Base-by-base conservation (phyloP, 2,888 invertebrate genomes). In the Lasioglossum marginatum region DNA sequence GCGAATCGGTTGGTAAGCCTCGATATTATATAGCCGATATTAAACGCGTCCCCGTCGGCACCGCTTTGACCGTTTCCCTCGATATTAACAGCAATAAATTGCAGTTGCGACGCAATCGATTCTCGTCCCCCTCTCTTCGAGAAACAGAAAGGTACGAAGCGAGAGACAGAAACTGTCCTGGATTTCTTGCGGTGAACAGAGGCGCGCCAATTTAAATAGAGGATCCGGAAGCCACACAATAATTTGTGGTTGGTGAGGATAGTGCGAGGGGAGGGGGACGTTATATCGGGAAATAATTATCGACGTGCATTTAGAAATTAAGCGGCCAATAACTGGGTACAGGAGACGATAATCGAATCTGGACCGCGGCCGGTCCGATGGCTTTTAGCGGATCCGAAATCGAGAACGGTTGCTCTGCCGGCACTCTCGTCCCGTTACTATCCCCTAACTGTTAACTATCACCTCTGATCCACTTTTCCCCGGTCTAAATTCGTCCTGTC, bases 261-360 rank as follows among this genome's bases (percentile, higher is more conserved):
- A 2, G 16, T 48, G 45, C 0, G 45, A 4, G 19, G 23, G 52
- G 23, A 8, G 52, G 2, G 2, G 16, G 23, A 19, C 85, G 48
- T 82, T 86, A 86, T 86, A 86, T 86, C 68, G 86, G 82, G 81
- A 86, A 86, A 73, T 85, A 81, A 86, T 86, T 85, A 86, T 72
- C 85, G 75, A n/a, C 68, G 8, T 73, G 45, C 80, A 78, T 81
- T 81, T 81, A 77, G 71, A 52, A 85, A 85, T 86, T 75, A 84
- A 83, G 43, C 77, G 52, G 83, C 83, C 83, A 83, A 83, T 82
- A 82, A 57, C 31, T 48, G 8, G 37, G 31, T 37, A 66, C 52
- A 66, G 31, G 66, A 31, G 34, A 77, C 31, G 48, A 73, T 83
- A 82, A 83, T 83, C 43, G 77, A 77, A 73, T 83, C 57, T 77